phyloP scores from a whole-genome alignment of 2,113 vertebrate species.

The Carettochelys insculpta region DNA sequence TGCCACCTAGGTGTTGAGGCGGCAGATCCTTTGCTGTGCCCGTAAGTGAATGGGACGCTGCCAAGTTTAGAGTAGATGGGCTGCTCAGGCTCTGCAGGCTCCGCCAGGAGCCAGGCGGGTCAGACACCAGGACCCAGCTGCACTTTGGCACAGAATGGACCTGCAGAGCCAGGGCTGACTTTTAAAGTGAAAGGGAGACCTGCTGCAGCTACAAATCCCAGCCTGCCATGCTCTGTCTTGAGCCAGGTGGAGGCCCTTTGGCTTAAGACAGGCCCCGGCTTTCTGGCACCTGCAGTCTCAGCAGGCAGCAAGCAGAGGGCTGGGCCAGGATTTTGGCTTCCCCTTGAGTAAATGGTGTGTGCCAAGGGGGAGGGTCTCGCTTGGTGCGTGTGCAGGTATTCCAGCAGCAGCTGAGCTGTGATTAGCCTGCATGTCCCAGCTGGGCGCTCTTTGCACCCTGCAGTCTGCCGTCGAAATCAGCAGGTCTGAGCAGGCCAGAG shows the following conservation, averaged over 20 bases:
- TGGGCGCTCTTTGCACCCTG: not conserved
- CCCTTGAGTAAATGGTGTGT: too few relatives aligned
- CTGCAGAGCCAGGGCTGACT: too few relatives aligned
- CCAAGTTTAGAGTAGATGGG: not conserved
- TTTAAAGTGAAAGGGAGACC: too few relatives aligned
- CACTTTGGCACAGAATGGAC: not conserved
- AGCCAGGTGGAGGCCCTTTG: not conserved
- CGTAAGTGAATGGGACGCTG: not conserved
- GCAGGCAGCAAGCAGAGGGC: not conserved
- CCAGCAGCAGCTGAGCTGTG: too few relatives aligned
- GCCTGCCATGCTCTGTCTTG: not conserved
- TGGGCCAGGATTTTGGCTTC: not conserved
- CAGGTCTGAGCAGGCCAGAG: not conserved
- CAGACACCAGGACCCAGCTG: not conserved
- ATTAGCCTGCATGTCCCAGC: too few relatives aligned
- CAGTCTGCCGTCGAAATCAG: not conserved
- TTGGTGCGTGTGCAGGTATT: not conserved
- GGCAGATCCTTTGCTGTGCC: too few relatives aligned
- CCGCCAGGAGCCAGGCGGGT: not conserved
- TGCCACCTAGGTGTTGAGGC: too few relatives aligned
- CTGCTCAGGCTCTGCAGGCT: not conserved
- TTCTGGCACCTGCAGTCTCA: not conserved
- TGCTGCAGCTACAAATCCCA: not conserved
- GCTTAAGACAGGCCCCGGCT: not conserved
- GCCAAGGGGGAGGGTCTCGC: too few relatives aligned